These are phyloP conservation scores for Cantharis rustica DNA, from an alignment of 2,888 invertebrate species.

Conservation along the genomic window DNA sequence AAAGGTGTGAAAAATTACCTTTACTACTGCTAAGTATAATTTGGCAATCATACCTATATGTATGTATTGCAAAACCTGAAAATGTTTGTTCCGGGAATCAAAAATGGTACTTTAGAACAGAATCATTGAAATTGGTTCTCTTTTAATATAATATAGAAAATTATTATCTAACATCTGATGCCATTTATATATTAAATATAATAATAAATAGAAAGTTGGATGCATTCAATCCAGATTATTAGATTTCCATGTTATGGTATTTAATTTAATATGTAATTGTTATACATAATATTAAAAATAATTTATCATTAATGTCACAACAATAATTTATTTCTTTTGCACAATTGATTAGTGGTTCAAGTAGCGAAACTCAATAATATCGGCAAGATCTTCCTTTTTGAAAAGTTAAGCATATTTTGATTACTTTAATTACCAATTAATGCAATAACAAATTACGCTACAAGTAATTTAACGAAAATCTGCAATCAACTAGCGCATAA, in stretches of 20 bases:
- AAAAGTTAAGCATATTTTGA: too few relatives aligned
- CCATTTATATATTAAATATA: not conserved
- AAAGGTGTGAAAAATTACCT: not conserved
- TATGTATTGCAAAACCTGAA: not conserved
- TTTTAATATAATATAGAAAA: not conserved
- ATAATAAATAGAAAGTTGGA: not conserved
- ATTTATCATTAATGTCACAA: not conserved
- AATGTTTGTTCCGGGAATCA: not conserved
- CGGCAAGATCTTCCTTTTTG: too few relatives aligned
- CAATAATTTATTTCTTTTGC: too few relatives aligned
- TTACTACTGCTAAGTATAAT: not conserved
- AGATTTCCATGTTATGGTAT: not conserved
- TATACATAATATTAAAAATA: not conserved
- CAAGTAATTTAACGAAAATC: not conserved
- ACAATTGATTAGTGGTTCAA: too few relatives aligned
- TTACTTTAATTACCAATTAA: not conserved
- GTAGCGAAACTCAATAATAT: too few relatives aligned
- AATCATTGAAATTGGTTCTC: not conserved
- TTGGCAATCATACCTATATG: too few relatives aligned
- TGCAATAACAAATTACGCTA: not conserved
- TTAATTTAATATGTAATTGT: not conserved
- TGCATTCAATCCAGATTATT: not conserved
- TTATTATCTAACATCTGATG: not conserved
- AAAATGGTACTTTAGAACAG: not conserved
- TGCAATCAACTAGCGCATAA: not conserved